A percentile compares a stretch with the other conserved stretches of the same genome.
phyloP scores from a whole-genome alignment of 2,888 invertebrate species.

The Apocheima hispidaria region DNA sequence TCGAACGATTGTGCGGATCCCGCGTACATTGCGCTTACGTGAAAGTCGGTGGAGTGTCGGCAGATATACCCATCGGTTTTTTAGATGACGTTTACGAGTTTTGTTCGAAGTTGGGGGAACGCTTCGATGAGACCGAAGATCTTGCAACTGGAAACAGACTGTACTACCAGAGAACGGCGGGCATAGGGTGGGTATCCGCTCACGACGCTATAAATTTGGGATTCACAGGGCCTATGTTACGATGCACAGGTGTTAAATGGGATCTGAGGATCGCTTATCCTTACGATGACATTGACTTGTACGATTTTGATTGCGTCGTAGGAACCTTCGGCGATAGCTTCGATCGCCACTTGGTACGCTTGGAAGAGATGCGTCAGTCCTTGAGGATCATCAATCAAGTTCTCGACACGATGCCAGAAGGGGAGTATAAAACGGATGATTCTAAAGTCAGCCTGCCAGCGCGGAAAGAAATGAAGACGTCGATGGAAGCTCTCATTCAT shows the following conservation, averaged over 20 bases:
- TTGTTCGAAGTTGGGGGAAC: conserved; percentile 87
- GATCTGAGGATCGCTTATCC: conserved; percentile 93
- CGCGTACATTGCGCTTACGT: conserved; percentile 94
- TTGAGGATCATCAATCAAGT: conserved; percentile 92
- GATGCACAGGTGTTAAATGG: conserved; percentile 95
- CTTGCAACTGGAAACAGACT: conserved; percentile 91
- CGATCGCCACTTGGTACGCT: conserved; percentile 90
- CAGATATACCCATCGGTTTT: conserved; percentile 86
- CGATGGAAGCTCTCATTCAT: conserved; percentile 95
- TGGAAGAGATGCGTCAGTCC: conserved; percentile 92
- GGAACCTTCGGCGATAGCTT: conserved; percentile 94
- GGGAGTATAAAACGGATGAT: conserved; percentile 93
- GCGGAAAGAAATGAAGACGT: conserved; percentile 93
- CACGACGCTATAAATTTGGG: conserved; percentile 92
- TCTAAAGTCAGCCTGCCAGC: conserved; percentile 91
- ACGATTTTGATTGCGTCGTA: conserved; percentile 94
- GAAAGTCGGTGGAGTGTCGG: conserved; percentile 92
- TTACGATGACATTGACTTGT: conserved; percentile 93
- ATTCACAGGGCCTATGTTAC: conserved; percentile 90
- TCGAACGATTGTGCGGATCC: conserved; percentile 93
- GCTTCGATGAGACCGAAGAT: conserved; percentile 95
- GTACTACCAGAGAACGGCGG: conserved; percentile 87
- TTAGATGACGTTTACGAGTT: conserved; percentile 93
- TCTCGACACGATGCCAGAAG: conserved; percentile 92
- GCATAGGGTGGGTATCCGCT: conserved; percentile 90